Base-by-base conservation (phyloP, 2,888 invertebrate genomes). In the Oxycera nigricornis region DNA sequence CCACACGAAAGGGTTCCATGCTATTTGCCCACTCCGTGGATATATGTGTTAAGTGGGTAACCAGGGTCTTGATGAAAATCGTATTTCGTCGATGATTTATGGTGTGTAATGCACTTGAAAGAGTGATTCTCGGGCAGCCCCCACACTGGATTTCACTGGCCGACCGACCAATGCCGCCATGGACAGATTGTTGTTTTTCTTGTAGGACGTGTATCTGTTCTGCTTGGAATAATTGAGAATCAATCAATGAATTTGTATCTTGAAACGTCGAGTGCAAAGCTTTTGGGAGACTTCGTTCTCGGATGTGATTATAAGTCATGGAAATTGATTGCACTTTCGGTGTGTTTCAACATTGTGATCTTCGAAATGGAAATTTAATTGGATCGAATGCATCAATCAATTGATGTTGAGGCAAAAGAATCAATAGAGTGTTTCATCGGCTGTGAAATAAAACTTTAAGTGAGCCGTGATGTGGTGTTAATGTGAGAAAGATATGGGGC, bases 1-100 rank as follows among this genome's bases (percentile, higher is more conserved):
- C 9, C 22, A 22, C 55, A 7, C 2, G 24, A 55, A 55, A 55
- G 55, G 55, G n/a, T 55, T 22, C 14, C 20, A 55, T 24, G 6
- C 24, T 20, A 24, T 55, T 20, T 24, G 11, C 20, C 22, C 3
- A 22, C 24, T 14, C 3, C 24, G 3, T 65, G 41, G 24, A 22
- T n/a, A 17, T 65, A 41, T 35, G 22, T 62, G 62, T 22, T 68
- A 70, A 70, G 70, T 70, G 70, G 55, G 70, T 55, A 55, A 31
- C 52, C 31, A 55, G 35, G 70, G 70, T 20, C 55, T 39, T 31
- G 70, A 52, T 55, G 70, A 70, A 70, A 70, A 20, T 70, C 24
- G 6, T 70, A 70, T 70, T 70, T 70, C 70, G 35, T 52, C 70
- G 55, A 52, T 46, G 52, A 70, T 70, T 70, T 70, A 70, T 70